Percentiles rank a stretch among this genome's conserved stretches.
Evolutionary conservation across 2,113 vertebrate genomes (phyloP).

Genomic region (Podarcis raffonei): DNA sequence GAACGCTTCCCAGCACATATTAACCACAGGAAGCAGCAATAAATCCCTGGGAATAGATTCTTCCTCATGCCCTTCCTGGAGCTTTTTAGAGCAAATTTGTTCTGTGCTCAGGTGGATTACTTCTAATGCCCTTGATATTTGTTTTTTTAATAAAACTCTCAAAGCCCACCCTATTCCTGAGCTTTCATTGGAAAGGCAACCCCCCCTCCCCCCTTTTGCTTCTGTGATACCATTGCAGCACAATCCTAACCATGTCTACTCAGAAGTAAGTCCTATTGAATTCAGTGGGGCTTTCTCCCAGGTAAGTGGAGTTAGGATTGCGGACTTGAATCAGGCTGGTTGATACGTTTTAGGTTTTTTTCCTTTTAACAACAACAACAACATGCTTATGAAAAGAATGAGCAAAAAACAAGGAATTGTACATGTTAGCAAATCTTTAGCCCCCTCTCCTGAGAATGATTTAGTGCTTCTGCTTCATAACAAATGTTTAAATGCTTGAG

Average conservation of each 20-base stretch:
- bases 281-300: too few relatives aligned
- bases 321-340: conserved; percentile 31
- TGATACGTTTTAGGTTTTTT: not conserved
- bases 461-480: conserved; percentile 35
- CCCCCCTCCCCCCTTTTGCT: not conserved
- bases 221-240: not conserved
- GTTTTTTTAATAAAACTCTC: not conserved
- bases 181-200: not conserved
- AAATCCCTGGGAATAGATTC: not conserved
- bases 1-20: not conserved
- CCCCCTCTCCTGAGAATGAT: conserved; percentile 32
- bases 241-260: too few relatives aligned
- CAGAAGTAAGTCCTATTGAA: too few relatives aligned
- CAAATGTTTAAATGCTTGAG: rapidly evolving
- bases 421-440: conserved; percentile 43
- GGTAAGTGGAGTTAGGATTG: too few relatives aligned
- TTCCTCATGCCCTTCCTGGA: not conserved
- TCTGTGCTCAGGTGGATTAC: conserved; percentile 8
- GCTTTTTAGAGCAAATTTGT: not conserved
- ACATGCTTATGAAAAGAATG: not conserved
- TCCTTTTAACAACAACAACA: not conserved
- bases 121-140: not conserved
- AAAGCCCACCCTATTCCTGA: not conserved
- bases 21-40: not conserved
- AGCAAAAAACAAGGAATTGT: conserved; percentile 23